Percentiles rank a stretch among this genome's conserved stretches.
These are phyloP conservation scores for Corythoichthys haematopterus DNA, from an alignment of 2,113 vertebrate species.

Conservation along the genomic window DNA sequence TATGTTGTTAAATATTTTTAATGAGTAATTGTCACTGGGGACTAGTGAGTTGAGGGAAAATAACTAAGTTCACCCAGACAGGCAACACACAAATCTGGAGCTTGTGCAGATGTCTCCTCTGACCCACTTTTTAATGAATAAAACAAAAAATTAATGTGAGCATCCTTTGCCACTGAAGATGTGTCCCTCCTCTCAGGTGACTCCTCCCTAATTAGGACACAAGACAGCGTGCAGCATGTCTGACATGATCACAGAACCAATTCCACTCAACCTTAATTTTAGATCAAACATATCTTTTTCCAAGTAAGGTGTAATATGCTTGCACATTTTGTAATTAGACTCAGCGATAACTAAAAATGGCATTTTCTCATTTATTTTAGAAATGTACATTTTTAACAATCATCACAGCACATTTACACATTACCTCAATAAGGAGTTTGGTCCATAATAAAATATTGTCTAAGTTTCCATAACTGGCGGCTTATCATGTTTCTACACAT, in stretches of 20 bases:
- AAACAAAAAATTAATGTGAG: conserved; percentile 71
- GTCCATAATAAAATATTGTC: no score
- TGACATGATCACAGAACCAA: conserved; percentile 20
- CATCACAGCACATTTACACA: not conserved
- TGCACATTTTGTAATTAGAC: not conserved
- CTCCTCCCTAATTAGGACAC: conserved; percentile 72
- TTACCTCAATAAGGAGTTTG: no score
- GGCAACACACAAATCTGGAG: conserved; percentile 69
- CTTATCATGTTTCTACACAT: no score
- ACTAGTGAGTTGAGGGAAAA: conserved; percentile 73
- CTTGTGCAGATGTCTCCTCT: conserved; percentile 65
- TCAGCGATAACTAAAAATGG: not conserved
- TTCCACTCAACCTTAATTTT: conserved; percentile 4
- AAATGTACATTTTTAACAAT: not conserved
- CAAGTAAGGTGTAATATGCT: not conserved
- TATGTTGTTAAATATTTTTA: conserved; percentile 86
- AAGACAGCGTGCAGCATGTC: conserved; percentile 62
- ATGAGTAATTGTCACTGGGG: conserved; percentile 78
- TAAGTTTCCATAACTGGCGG: no score
- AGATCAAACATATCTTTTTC: not conserved
- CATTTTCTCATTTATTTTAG: not conserved
- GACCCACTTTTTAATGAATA: conserved; percentile 69
- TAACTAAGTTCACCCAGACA: conserved; percentile 76
- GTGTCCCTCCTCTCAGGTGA: conserved; percentile 77
- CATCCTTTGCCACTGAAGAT: conserved; percentile 61